Evolutionary conservation across 2,797 vertebrate species (phyloP).

Genomic region (Muraenolepis orangiensis): DNA sequence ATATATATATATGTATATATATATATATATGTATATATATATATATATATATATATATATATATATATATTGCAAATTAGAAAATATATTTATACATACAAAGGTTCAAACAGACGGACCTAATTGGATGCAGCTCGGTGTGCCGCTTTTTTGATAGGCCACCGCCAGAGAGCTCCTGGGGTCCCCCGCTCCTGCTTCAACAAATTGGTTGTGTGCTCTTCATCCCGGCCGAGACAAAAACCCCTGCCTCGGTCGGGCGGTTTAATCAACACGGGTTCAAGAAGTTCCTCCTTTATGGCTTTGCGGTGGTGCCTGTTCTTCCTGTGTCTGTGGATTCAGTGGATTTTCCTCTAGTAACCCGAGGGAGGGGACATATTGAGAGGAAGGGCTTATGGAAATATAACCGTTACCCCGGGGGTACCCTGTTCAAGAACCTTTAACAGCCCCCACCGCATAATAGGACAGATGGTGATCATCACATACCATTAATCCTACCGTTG

Average conservation of each 20-base stretch:
- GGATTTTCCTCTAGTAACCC: background rate
- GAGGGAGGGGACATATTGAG: background rate
- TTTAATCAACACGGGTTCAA: background rate
- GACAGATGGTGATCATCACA: background rate
- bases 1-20: no score
- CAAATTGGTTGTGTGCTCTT: background rate
- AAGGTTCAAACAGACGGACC: slow-evolving; percentile 50
- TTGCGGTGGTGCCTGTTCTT: background rate
- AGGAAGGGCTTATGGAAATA: background rate
- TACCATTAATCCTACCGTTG: background rate
- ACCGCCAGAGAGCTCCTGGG: background rate
- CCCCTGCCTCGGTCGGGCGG: background rate
- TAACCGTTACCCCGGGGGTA: background rate
- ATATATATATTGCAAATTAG: no score
- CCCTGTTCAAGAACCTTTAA: background rate
- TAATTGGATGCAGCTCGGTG: slow-evolving; percentile 68
- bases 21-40: no score
- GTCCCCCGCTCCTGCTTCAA: background rate
- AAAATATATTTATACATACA: no score
- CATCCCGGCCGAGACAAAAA: slow-evolving; percentile 8
- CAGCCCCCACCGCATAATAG: background rate
- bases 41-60: no score
- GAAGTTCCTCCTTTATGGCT: background rate
- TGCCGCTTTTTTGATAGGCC: slow-evolving; percentile 38
- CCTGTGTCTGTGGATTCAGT: no score